Conservation (phyloP, 2,113 vertebrate genomes). For the Fulmarus glacialis region DNA sequence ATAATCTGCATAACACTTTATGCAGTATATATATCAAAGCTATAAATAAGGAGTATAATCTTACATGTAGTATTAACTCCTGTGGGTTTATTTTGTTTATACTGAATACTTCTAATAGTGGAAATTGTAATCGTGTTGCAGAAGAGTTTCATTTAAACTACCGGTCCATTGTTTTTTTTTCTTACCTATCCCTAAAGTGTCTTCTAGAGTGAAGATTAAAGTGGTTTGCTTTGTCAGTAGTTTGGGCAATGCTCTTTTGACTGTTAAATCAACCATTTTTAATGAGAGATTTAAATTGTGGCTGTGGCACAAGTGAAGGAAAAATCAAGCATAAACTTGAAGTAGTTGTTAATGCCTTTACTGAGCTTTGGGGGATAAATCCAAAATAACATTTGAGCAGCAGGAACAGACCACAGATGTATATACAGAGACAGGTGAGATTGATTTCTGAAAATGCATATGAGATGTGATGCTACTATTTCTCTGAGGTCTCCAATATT, state of each 20-base stretch:
- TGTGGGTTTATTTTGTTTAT: background rate
- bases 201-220: background rate
- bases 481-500: background rate
- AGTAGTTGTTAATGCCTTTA: background rate
- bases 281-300: background rate
- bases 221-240: background rate
- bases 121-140: background rate
- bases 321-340: background rate
- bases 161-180: background rate
- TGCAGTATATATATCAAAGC: background rate
- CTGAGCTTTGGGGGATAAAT: background rate
- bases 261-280: background rate
- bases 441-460: background rate
- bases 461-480: background rate
- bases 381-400: background rate
- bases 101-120: background rate
- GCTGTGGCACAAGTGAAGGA: background rate
- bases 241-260: background rate
- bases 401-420: background rate
- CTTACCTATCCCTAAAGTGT: background rate
- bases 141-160: background rate
- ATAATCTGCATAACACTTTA: background rate
- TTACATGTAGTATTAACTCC: background rate
- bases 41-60: background rate
- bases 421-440: background rate